phyloP scores from a whole-genome alignment of 2,888 invertebrate species.

The Noctuana brunneofusca region DNA sequence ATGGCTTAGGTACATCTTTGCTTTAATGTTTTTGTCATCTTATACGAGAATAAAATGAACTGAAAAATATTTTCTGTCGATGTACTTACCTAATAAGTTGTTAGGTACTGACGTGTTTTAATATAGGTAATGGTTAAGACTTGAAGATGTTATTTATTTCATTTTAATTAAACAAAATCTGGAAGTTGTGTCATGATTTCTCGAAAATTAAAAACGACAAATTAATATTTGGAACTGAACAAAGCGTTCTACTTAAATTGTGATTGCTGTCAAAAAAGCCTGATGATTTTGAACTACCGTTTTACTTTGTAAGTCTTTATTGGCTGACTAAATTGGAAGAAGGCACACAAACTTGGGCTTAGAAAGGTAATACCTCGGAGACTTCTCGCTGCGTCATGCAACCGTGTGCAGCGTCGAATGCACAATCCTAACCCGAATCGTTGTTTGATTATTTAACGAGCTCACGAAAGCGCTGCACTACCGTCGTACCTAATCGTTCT shows the following conservation, averaged over 20 bases:
- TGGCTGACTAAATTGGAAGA: slow-evolving; percentile 19
- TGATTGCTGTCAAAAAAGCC: neutral
- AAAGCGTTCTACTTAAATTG: too few species aligned
- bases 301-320: slow-evolving; percentile 12
- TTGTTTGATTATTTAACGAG: slow-evolving; percentile 29
- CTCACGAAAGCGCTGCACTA: slow-evolving; percentile 1
- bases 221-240: too few species aligned
- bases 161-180: too few species aligned
- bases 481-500: neutral
- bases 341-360: slow-evolving; percentile 21
- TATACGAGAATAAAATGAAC: neutral
- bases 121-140: too few species aligned
- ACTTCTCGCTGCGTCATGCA: slow-evolving; percentile 49
- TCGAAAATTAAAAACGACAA: too few species aligned
- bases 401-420: slow-evolving; percentile 54
- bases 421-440: slow-evolving; percentile 26
- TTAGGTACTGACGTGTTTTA: too few species aligned
- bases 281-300: slow-evolving; percentile 1
- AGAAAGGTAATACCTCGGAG: slow-evolving; percentile 55
- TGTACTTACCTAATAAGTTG: neutral
- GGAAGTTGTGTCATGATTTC: too few species aligned
- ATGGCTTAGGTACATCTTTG: neutral
- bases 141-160: neutral
- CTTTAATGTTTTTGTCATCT: slow-evolving; percentile 3
- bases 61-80: neutral